Evolutionary conservation across 2,888 invertebrate genomes (phyloP).

Genomic region (Metacarcinus magister): DNA sequence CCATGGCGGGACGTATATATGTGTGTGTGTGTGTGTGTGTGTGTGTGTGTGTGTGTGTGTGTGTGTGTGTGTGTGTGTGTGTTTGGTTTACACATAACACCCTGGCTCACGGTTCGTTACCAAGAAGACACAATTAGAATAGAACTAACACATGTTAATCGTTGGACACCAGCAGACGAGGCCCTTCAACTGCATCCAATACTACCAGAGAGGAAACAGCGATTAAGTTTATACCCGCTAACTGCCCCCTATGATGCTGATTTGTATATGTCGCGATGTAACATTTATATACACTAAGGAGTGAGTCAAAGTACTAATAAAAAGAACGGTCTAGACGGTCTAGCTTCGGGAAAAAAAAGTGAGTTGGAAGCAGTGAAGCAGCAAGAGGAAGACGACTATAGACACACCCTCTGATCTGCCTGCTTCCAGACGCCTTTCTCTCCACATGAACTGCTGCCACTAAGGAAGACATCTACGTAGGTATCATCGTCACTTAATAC

Average conservation of each 20-base stretch:
- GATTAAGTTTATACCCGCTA: not conserved
- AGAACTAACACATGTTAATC: not conserved
- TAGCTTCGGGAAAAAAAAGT: too few species aligned
- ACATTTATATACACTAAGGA: too few species aligned
- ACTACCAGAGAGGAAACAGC: not conserved
- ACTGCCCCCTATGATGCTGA: not conserved
- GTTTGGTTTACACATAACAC: not conserved
- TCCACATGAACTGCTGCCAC: too few species aligned
- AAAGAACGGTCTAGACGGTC: too few species aligned
- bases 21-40: conserved; percentile 58
- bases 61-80: not conserved
- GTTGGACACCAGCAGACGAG: not conserved
- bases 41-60: conserved; percentile 47
- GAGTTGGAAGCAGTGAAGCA: too few species aligned
- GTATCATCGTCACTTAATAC: too few species aligned
- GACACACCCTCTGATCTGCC: not conserved
- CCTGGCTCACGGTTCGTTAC: not conserved
- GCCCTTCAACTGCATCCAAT: not conserved
- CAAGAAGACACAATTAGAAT: not conserved
- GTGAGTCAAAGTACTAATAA: too few species aligned
- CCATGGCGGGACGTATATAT: not conserved
- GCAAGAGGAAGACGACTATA: not conserved
- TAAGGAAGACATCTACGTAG: too few species aligned
- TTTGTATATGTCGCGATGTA: too few species aligned
- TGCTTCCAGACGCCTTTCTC: too few species aligned